Base-by-base conservation (phyloP, 2,797 vertebrate species). In the Graptemys geographica region DNA sequence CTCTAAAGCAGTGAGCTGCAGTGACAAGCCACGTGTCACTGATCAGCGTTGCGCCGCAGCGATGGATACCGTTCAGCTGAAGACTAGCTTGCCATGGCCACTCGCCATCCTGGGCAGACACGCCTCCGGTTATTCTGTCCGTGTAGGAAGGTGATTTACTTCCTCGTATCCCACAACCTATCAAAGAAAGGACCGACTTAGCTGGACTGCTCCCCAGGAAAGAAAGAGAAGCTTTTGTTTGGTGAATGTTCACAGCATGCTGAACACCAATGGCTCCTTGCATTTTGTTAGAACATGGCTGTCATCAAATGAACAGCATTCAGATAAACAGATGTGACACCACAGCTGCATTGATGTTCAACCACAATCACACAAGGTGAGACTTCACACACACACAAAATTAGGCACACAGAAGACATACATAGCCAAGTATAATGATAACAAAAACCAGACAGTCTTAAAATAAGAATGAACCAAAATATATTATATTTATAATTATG, bases 41-140 rank as follows among this genome's bases (percentile, higher is more conserved):
- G 97, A 99, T 96, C 92, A 99, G 97, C 11, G 99, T 98, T 0
- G 99, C 99, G 5, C 99, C 99, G 25, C 99, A 99, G 31, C 97
- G 98, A 95, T 99, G 99, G 0, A 44, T 94, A 3, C 98, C 98
- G 0, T 98, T 98, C 0, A 99, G 95, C 92, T 98, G 99, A 79
- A 99, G 98, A 89, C 99, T 99, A 87, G 99, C 99, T 97, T 99
- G 99, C 99, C 99, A 99, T 0, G 99, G 99, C 98, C 99, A 98
- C 86, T 99, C 98, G 3, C 99, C 99, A 1, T 97, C 97, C 33
- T 65, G 97, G 1, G 99, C 98, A 8, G 98, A 97, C 85, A 98
- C 98, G 4, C 98, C 98, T 0, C 99, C 98, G 2, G 98, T 97
- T 49, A 99, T 99, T 95, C 95, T 99, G 80, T 98, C 98, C 33